Conservation (phyloP, 2,113 vertebrate species). For the Cervus canadensis region DNA sequence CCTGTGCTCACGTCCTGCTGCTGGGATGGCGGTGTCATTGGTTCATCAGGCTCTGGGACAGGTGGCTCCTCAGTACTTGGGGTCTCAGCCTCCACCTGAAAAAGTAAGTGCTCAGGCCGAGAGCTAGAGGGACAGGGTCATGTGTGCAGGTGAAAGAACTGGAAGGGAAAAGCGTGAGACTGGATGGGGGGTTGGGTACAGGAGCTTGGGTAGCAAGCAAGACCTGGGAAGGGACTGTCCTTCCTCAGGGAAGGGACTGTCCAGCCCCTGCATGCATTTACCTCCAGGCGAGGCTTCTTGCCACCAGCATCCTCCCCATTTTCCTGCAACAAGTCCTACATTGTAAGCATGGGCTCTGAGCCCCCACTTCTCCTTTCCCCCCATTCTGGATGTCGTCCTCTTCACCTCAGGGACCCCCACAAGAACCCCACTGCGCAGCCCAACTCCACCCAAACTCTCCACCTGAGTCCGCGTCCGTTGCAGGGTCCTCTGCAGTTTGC, state of each 20-base stretch:
- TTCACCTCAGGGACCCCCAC: neutral
- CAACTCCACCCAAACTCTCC: neutral
- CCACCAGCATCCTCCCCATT: slow-evolving; percentile 29
- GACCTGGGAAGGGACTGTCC: neutral
- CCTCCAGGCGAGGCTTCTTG: slow-evolving; percentile 66
- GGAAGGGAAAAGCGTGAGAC: neutral
- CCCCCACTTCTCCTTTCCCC: neutral
- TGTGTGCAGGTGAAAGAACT: neutral
- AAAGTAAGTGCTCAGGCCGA: neutral
- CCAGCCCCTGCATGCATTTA: neutral
- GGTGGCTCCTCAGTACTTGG: neutral
- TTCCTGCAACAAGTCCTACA: slow-evolving; percentile 48
- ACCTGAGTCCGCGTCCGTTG: slow-evolving; percentile 74
- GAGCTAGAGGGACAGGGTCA: neutral
- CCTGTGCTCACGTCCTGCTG: slow-evolving; percentile 36
- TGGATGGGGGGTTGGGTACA: neutral
- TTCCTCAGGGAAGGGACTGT: neutral
- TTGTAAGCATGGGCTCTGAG: neutral
- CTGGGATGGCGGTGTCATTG: neutral
- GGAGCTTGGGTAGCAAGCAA: neutral
- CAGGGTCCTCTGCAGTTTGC: slow-evolving; percentile 90
- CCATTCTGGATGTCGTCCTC: neutral
- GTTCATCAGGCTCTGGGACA: neutral
- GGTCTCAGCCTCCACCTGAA: slow-evolving; percentile 45
- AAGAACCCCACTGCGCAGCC: neutral